Evolutionary conservation across 2,888 invertebrate species (phyloP).

Genomic region (Parnassius orleans): DNA sequence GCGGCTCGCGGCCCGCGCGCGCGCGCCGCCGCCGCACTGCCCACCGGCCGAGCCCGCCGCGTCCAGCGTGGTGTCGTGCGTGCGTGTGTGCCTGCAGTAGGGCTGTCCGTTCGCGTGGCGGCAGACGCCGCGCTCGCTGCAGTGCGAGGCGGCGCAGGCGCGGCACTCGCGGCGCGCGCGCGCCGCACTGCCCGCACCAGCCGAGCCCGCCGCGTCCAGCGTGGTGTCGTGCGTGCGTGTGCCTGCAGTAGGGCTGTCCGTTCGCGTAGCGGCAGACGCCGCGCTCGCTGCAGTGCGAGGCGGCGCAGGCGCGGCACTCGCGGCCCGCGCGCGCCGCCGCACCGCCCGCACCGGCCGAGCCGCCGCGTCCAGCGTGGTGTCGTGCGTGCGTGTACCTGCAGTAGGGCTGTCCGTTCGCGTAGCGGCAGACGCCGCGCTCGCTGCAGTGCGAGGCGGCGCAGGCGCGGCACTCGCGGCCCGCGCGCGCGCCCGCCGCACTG

Average conservation of each 20-base stretch:
- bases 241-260: conserved; percentile 88
- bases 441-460: conserved; percentile 90
- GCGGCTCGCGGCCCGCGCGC: too few species aligned
- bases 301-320: conserved; percentile 88
- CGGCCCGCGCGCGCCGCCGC: conserved; percentile 84
- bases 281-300: conserved; percentile 89
- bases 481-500: conserved; percentile 79
- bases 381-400: conserved; percentile 81
- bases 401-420: conserved; percentile 86
- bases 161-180: too few species aligned
- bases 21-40: too few species aligned
- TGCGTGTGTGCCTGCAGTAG: too few species aligned
- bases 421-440: conserved; percentile 91
- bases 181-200: conserved; percentile 77
- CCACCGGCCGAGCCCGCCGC: too few species aligned
- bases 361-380: conserved; percentile 85
- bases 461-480: conserved; percentile 86
- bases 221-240: conserved; percentile 80
- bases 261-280: conserved; percentile 90
- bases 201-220: conserved; percentile 88
- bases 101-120: too few species aligned
- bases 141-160: too few species aligned
- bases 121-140: too few species aligned
- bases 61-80: too few species aligned
- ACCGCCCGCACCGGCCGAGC: conserved; percentile 92